Evolutionary conservation across 1,140 invertebrate species (phyloP), one percentile per base, ranked within the genome.

Genomic region (Artemia franciscana): DNA sequence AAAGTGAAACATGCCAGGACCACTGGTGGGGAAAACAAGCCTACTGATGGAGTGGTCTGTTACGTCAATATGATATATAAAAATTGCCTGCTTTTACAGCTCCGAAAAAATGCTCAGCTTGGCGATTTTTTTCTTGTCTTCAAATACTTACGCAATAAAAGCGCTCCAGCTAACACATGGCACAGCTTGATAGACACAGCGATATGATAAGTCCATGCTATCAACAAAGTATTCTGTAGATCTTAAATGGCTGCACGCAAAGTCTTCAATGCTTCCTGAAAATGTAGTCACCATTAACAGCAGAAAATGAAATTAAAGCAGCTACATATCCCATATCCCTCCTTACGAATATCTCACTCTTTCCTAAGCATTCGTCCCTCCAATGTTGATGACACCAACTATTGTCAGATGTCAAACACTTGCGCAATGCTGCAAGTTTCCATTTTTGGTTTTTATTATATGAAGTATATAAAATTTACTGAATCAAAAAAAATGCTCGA

Each of bases 141-240:
- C 30, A 51, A 3, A 15, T 15, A 3, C 39, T 51, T 51, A 51
- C 39, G 12, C 39, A 15, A 18, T 18, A 18, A 51, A 51, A 15
- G 39, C 39, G 39, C 12, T 51, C 39, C 39, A 51, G 39, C 39
- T 51, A 51, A 18, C 12, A 3, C 39, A 51, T 15, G 39, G 39
- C 12, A 51, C 39, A 51, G 39, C 39, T 2, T 12, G 12, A 3
- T 15, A 51, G 21, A 51, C 39, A 51, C 39, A 51, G 39, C 39
- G 60, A 26, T 60, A 64, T 18, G 59, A 15, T 9, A 60, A 62
- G 26, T 61, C 59, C 15, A 64, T 61, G 30, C 59, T 61, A 24
- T 64, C 63, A 28, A 59, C 63, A 25, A 64, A 64, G 27, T 64
- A 64, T 26, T 59, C 63, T 24, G 60, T 56, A 57, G 63, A 28